Evolutionary conservation across 37 sponge, comb jelly and placozoan species (phyloP).

Genomic region (Chondrosia reniformis): DNA sequence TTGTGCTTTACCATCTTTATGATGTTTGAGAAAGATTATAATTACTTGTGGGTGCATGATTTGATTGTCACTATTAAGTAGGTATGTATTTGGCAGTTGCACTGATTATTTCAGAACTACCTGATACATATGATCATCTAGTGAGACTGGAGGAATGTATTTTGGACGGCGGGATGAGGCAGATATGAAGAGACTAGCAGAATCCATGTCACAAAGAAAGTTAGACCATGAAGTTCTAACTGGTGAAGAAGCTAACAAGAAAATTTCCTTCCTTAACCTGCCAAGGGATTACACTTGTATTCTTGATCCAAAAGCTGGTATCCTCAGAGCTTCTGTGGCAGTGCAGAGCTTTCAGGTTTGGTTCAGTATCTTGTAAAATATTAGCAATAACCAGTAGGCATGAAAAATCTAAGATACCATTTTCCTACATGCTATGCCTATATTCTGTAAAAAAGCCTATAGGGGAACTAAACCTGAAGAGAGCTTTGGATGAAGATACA

Average conservation of each 20-base stretch:
- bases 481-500: no score
- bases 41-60: neutral
- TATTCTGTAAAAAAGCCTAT: no score
- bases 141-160: constrained; percentile 45
- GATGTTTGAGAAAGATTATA: no score
- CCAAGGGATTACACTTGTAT: constrained; percentile 57
- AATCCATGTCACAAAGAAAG: neutral
- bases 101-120: neutral
- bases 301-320: constrained; percentile 57
- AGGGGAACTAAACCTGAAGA: no score
- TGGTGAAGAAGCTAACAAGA: constrained; percentile 32
- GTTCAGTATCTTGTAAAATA: no score
- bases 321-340: constrained; percentile 48
- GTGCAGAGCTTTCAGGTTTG: constrained; percentile 67
- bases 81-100: neutral
- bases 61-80: neutral
- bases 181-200: neutral
- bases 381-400: no score
- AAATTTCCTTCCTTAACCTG: constrained; percentile 46
- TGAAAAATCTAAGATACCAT: no score
- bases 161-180: constrained; percentile 39
- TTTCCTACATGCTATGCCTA: no score
- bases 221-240: constrained; percentile 33
- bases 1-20: no score
- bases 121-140: no score